phyloP scores from a whole-genome alignment of 37 sponge, comb jelly and placozoan species.

The Hormiphora californensis region DNA sequence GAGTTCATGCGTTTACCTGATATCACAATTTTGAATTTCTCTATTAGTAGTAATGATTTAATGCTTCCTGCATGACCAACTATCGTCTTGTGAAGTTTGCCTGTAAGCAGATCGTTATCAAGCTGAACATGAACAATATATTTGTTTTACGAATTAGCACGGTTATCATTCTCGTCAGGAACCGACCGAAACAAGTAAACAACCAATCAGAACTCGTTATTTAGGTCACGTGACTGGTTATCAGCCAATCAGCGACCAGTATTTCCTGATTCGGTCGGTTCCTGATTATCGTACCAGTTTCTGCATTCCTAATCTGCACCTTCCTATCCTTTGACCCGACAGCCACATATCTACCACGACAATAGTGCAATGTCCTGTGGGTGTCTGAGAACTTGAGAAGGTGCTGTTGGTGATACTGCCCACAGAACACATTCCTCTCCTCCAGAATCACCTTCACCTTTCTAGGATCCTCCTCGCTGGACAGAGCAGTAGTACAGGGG shows the following conservation, averaged over 20 bases:
- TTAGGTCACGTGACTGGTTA: too few species aligned
- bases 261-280: too few species aligned
- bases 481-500: too few species aligned
- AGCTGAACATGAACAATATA: too few species aligned
- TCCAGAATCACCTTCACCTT: slow-evolving; percentile 14
- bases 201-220: too few species aligned
- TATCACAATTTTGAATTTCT: slow-evolving; percentile 25
- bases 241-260: too few species aligned
- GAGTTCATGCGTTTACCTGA: not conserved
- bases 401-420: slow-evolving; percentile 30
- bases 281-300: too few species aligned
- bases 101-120: too few species aligned
- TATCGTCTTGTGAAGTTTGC: slow-evolving; percentile 49
- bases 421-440: slow-evolving; percentile 57
- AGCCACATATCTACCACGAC: slow-evolving; percentile 34
- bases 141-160: too few species aligned
- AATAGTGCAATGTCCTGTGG: slow-evolving; percentile 10
- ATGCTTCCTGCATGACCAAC: slow-evolving; percentile 38
- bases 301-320: not conserved
- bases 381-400: slow-evolving; percentile 41
- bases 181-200: too few species aligned
- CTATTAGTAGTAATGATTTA: slow-evolving; percentile 10
- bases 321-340: not conserved
- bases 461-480: slow-evolving; percentile 31
- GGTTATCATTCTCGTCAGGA: too few species aligned